Evolutionary conservation across 2,888 invertebrate genomes (phyloP).

Genomic region (Parnassius smintheus): DNA sequence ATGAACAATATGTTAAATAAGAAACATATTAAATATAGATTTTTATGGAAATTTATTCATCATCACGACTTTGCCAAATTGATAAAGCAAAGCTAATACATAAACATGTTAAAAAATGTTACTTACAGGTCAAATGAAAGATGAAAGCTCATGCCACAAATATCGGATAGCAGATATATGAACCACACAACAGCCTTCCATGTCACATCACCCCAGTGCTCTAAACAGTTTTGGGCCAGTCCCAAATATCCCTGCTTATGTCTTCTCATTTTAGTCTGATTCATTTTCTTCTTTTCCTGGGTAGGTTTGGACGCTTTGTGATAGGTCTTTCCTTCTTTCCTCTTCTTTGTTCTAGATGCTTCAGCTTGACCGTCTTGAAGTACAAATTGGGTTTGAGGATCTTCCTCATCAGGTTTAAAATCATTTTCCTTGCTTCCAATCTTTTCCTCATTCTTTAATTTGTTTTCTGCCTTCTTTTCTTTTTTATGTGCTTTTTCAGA

Average conservation of each 20-base stretch:
- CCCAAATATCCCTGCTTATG: conserved; percentile 72
- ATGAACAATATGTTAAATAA: no score
- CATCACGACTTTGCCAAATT: no score
- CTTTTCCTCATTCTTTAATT: conserved; percentile 53
- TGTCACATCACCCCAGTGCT: conserved; percentile 81
- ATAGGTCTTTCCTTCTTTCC: conserved; percentile 71
- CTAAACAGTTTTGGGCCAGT: conserved; percentile 66
- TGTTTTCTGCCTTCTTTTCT: conserved; percentile 59
- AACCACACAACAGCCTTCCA: conserved; percentile 88
- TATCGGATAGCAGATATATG: conserved; percentile 88
- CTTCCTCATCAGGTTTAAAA: conserved; percentile 59
- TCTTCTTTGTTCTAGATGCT: conserved; percentile 60
- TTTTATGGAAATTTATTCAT: no score
- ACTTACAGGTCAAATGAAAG: conserved; percentile 87
- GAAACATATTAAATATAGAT: no score
- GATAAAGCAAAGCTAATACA: no score
- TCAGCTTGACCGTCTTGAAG: conserved; percentile 64
- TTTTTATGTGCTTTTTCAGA: conserved; percentile 64
- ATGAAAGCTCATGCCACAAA: conserved; percentile 88
- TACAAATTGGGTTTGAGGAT: conserved; percentile 58
- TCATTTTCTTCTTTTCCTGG: conserved; percentile 73
- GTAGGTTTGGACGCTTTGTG: conserved; percentile 59
- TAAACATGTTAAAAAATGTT: neutral
- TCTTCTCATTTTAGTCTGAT: conserved; percentile 61
- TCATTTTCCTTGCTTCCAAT: conserved; percentile 51